These are phyloP conservation scores for Philaethria dido DNA, from an alignment of 2,888 invertebrate species.

Conservation along the genomic window DNA sequence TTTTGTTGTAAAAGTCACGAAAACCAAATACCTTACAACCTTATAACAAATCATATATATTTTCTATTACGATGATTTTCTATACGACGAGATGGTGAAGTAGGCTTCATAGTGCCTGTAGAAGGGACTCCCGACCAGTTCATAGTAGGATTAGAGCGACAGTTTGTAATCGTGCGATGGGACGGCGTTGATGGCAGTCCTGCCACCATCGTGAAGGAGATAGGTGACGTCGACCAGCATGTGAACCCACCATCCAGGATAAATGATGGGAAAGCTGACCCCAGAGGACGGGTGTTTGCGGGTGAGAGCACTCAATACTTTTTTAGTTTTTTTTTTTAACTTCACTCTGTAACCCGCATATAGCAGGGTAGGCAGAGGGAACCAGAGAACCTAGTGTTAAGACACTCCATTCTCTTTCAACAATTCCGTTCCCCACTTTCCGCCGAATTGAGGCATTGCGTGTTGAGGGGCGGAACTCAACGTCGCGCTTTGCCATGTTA, in stretches of 20 bases:
- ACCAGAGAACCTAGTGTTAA: too few relatives aligned
- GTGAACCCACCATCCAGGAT: constrained; percentile 83
- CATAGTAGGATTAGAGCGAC: constrained; percentile 85
- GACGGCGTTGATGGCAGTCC: constrained; percentile 83
- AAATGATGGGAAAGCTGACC: constrained; percentile 92
- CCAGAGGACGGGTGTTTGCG: constrained; percentile 88
- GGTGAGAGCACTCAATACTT: constrained; percentile 63
- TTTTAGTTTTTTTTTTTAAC: neutral
- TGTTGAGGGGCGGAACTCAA: too few relatives aligned
- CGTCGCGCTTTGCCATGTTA: too few relatives aligned
- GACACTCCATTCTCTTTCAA: too few relatives aligned
- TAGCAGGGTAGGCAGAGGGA: too few relatives aligned
- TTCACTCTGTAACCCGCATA: too few relatives aligned
- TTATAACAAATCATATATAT: too few relatives aligned
- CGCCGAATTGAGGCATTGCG: too few relatives aligned
- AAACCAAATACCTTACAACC: too few relatives aligned
- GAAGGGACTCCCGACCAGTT: constrained; percentile 85
- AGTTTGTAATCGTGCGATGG: constrained; percentile 86
- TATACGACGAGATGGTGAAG: constrained; percentile 74
- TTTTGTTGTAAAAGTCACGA: too few relatives aligned
- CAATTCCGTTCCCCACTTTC: too few relatives aligned
- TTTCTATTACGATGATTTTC: too few relatives aligned
- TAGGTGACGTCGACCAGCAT: constrained; percentile 84
- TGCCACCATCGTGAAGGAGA: constrained; percentile 67
- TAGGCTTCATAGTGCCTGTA: constrained; percentile 86